These are phyloP conservation scores for Zapornia atra DNA, from an alignment of 2,113 vertebrate species.

Conservation along the genomic window DNA sequence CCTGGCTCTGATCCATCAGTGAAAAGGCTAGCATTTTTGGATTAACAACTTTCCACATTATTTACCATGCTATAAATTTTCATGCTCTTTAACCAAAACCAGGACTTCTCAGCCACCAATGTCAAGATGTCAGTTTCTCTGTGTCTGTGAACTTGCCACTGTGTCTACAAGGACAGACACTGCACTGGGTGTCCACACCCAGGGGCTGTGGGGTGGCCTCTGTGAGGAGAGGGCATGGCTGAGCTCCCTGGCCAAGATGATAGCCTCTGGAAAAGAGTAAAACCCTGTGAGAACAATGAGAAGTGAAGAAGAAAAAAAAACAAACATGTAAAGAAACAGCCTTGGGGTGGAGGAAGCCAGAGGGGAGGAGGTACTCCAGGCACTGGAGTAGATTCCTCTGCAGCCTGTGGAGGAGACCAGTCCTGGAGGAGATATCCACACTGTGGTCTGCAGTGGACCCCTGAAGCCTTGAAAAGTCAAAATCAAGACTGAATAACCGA, in stretches of 20 bases:
- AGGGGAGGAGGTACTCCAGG: too few relatives aligned
- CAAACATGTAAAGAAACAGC: background rate
- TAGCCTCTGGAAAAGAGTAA: background rate
- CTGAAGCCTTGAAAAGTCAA: too few relatives aligned
- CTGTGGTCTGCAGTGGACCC: background rate
- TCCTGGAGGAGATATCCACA: background rate
- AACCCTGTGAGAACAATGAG: fast-evolving
- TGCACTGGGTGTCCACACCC: background rate
- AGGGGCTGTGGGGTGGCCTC: fast-evolving
- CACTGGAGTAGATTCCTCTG: background rate
- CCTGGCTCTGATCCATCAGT: background rate
- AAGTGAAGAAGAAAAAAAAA: background rate
- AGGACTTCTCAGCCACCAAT: background rate
- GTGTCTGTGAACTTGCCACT: background rate
- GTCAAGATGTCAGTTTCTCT: background rate
- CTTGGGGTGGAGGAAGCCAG: background rate
- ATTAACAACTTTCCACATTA: background rate
- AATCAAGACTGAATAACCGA: too few relatives aligned
- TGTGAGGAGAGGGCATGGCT: background rate
- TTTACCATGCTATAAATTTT: background rate
- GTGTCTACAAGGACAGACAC: background rate
- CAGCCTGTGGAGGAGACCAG: background rate
- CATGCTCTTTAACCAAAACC: background rate
- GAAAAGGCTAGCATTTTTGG: background rate
- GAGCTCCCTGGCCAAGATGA: fast-evolving